Conservation (phyloP, 2,888 invertebrate species). For the Hemaris fuciformis region DNA sequence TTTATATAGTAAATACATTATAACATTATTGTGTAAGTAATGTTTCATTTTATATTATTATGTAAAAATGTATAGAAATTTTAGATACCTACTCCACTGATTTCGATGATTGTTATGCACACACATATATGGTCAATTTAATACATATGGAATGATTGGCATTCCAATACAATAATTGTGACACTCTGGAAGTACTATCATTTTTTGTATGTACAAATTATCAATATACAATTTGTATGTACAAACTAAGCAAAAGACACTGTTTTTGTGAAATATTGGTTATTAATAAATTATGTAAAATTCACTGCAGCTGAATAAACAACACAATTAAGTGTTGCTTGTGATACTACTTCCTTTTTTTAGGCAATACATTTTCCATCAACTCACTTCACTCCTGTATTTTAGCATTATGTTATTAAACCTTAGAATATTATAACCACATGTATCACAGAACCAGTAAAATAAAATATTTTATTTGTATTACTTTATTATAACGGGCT, state of each 20-base stretch:
- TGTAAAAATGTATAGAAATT: slow-evolving; percentile 73
- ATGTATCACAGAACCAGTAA: slow-evolving; percentile 7
- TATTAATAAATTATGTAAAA: neutral
- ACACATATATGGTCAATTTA: neutral
- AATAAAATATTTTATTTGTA: neutral
- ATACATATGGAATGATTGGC: neutral
- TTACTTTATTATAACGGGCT: slow-evolving; percentile 7
- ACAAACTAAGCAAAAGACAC: neutral
- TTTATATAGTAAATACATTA: slow-evolving; percentile 63
- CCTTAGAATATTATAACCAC: neutral
- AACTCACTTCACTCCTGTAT: neutral
- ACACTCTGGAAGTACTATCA: slow-evolving; percentile 26
- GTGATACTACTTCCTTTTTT: neutral
- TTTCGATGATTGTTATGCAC: slow-evolving; percentile 46
- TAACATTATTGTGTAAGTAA: slow-evolving; percentile 70
- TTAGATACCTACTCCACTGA: slow-evolving; percentile 36
- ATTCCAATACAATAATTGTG: neutral
- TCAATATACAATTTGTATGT: too few species aligned
- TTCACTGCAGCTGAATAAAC: slow-evolving; percentile 15
- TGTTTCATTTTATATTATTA: slow-evolving; percentile 63
- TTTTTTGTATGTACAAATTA: neutral
- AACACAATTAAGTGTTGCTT: neutral
- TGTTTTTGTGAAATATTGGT: neutral
- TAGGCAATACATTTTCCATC: neutral
- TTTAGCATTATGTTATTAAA: neutral